phyloP scores from a whole-genome alignment of 2,888 invertebrate genomes.

The Poecilobothrus nobilitatus region DNA sequence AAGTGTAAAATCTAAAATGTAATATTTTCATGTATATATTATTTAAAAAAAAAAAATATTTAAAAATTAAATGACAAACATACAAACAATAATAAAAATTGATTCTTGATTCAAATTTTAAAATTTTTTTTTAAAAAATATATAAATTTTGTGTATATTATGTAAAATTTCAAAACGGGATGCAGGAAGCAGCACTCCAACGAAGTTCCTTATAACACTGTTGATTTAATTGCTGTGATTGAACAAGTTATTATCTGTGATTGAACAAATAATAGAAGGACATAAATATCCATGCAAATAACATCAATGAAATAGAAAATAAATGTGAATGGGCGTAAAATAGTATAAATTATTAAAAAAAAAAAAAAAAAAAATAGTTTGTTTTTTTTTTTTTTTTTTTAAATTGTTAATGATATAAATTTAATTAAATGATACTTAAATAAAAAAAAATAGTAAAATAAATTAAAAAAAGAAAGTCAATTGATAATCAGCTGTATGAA shows the following conservation, averaged over 20 bases:
- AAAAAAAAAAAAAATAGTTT: no score
- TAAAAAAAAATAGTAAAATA: not conserved
- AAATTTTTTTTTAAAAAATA: not conserved
- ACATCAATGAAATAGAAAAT: not conserved
- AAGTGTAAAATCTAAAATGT: not conserved
- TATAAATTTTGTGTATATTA: slow-evolving; percentile 3
- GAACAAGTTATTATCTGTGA: slow-evolving; percentile 27
- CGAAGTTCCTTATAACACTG: slow-evolving; percentile 32
- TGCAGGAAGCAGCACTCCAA: slow-evolving; percentile 35
- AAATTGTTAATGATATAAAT: not conserved
- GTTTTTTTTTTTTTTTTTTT: not conserved
- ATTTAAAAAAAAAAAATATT: not conserved
- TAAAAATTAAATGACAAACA: not conserved
- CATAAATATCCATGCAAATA: no score
- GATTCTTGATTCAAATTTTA: slow-evolving; percentile 2
- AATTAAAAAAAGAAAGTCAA: not conserved
- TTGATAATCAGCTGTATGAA: not conserved
- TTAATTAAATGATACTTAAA: not conserved
- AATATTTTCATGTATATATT: not conserved
- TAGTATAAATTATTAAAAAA: not conserved
- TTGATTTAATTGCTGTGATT: slow-evolving; percentile 36
- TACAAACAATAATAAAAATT: not conserved
- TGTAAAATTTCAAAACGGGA: slow-evolving; percentile 10
- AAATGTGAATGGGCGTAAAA: not conserved
- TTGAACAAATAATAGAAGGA: no score